These are phyloP conservation scores for Chrysodeixis includens DNA, from an alignment of 2,888 invertebrate species.

Conservation along the genomic window DNA sequence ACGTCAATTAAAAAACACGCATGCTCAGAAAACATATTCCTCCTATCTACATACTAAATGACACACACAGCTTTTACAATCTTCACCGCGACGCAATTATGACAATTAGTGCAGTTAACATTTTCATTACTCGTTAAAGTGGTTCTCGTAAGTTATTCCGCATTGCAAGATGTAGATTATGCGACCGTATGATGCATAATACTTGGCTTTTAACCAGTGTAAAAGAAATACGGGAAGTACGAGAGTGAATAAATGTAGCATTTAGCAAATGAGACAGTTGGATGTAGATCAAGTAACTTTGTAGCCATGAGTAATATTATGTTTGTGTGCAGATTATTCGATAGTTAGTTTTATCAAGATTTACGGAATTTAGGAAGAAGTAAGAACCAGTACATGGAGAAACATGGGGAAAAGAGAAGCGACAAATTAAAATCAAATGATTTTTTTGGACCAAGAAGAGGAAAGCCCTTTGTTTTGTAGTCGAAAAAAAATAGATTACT, in stretches of 20 bases:
- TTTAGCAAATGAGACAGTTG: not conserved
- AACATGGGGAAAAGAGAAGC: too few species aligned
- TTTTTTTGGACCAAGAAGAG: too few species aligned
- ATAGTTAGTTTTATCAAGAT: too few species aligned
- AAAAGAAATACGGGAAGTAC: constrained; percentile 4
- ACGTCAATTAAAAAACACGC: too few species aligned
- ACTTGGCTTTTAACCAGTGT: constrained; percentile 6
- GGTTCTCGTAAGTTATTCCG: constrained; percentile 3
- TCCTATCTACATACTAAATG: not conserved
- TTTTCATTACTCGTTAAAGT: constrained; percentile 1
- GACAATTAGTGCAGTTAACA: constrained; percentile 8
- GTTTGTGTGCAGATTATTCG: too few species aligned
- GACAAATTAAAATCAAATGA: too few species aligned
- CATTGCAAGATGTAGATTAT: constrained; percentile 6
- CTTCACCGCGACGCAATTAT: not conserved
- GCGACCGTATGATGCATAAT: not conserved
- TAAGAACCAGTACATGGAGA: too few species aligned
- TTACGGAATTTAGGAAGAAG: too few species aligned
- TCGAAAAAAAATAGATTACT: too few species aligned
- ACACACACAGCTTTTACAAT: not conserved
- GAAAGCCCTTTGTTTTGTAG: too few species aligned
- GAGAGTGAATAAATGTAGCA: not conserved
- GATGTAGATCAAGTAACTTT: not conserved
- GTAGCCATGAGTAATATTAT: too few species aligned
- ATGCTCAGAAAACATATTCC: not conserved